Percentiles rank a stretch among this genome's conserved stretches.
Evolutionary conservation across 2,113 vertebrate species (phyloP).

Genomic region (Peromyscus polionotus): DNA sequence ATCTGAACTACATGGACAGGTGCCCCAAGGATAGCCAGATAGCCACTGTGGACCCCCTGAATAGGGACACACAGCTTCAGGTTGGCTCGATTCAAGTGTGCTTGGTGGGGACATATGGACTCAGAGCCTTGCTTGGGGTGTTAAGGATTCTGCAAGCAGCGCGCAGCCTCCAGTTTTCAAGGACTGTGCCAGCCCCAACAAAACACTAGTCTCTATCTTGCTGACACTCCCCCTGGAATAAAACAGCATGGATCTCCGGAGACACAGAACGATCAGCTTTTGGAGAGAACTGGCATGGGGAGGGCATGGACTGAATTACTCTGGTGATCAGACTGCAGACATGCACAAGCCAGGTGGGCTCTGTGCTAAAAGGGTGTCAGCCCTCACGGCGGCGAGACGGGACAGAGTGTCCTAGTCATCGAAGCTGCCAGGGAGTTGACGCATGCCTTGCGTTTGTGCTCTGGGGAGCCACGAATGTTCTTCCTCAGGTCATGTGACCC

Average conservation of each 20-base stretch:
- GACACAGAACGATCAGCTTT: constrained; percentile 52
- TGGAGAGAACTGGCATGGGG: constrained; percentile 22
- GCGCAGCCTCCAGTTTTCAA: constrained; percentile 5
- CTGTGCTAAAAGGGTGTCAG: constrained; percentile 50
- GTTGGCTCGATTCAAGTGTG: not conserved
- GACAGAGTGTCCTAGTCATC: constrained; percentile 63
- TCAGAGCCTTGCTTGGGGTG: not conserved
- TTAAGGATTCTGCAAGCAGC: constrained; percentile 9
- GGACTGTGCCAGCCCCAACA: not conserved
- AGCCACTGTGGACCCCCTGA: not conserved
- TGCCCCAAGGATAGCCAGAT: not conserved
- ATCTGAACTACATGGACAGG: not conserved
- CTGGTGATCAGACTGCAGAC: constrained; percentile 14
- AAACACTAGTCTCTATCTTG: constrained; percentile 27
- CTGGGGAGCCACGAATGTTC: constrained; percentile 20
- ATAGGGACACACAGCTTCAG: not conserved
- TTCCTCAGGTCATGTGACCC: not conserved
- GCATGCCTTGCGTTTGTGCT: constrained; percentile 45
- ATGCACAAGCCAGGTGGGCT: constrained; percentile 56
- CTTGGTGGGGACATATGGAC: constrained; percentile 18
- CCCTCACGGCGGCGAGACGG: constrained; percentile 47
- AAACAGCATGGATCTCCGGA: constrained; percentile 19
- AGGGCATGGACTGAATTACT: constrained; percentile 19
- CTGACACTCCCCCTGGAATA: constrained; percentile 33
- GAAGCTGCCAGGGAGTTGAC: constrained; percentile 54